A percentile compares a stretch with the other conserved stretches of the same genome.
These are phyloP conservation scores for Phyllopteryx taeniolatus DNA, from an alignment of 2,113 vertebrate genomes.

Conservation along the genomic window DNA sequence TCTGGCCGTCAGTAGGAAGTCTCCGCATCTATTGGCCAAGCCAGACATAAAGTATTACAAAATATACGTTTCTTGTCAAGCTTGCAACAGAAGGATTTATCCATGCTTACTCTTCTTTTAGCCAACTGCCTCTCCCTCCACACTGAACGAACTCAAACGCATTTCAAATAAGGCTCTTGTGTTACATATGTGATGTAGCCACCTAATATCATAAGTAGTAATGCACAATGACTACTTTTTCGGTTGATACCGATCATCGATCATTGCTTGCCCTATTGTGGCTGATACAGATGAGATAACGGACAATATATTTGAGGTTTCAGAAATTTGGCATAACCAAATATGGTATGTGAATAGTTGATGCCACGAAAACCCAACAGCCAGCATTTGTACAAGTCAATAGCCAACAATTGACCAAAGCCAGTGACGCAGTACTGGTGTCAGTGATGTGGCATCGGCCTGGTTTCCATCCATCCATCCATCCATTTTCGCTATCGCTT, in stretches of 20 bases:
- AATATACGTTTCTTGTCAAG: constrained; percentile 48
- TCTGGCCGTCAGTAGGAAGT: constrained; percentile 48
- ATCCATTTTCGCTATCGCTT: too few species aligned
- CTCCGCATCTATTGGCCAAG: constrained; percentile 48
- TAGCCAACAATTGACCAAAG: too few species aligned
- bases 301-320: background rate
- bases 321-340: background rate
- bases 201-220: background rate
- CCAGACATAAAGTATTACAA: constrained; percentile 58
- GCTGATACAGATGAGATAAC: background rate
- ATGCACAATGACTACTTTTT: background rate
- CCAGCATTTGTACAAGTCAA: too few species aligned
- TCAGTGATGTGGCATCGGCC: too few species aligned
- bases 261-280: background rate
- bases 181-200: background rate
- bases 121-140: constrained; percentile 34
- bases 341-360: background rate
- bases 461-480: too few species aligned
- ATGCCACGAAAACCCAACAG: too few species aligned
- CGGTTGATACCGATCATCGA: background rate
- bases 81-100: constrained; percentile 40
- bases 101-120: constrained; percentile 39
- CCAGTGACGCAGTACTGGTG: too few species aligned
- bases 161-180: constrained; percentile 16
- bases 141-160: constrained; percentile 15